A percentile compares a stretch with the other conserved stretches of the same genome.
Evolutionary conservation across 2,888 invertebrate genomes (phyloP).

Genomic region (Cyclophora albipunctata): DNA sequence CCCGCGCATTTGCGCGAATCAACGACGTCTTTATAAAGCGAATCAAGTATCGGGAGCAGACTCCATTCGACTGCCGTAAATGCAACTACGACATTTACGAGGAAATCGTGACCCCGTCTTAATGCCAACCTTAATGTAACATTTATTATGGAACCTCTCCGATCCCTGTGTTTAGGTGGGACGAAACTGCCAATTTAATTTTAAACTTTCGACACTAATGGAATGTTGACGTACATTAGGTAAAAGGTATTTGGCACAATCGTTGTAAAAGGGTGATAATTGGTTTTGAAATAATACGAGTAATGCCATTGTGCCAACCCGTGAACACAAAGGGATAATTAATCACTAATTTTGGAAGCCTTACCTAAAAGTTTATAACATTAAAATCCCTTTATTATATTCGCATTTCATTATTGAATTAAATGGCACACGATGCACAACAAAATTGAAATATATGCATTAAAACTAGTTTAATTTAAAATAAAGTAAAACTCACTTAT

Average conservation of each 20-base stretch:
- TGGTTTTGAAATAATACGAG: conserved; percentile 6
- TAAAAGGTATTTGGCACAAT: too few species aligned
- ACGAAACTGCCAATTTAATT: not conserved
- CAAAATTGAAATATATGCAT: too few species aligned
- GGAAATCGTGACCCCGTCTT: conserved; percentile 27
- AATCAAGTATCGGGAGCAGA: conserved; percentile 12
- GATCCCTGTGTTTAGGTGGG: conserved; percentile 2
- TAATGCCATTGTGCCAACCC: conserved; percentile 11
- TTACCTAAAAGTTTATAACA: conserved; percentile 5
- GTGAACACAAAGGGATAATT: conserved; percentile 10
- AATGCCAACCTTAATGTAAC: conserved; percentile 24
- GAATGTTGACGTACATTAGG: too few species aligned
- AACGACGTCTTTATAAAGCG: conserved; percentile 15
- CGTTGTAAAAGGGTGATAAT: conserved; percentile 6
- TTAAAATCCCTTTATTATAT: too few species aligned
- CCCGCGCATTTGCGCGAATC: conserved; percentile 12
- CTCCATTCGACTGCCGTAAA: conserved; percentile 18
- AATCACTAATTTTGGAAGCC: conserved; percentile 16
- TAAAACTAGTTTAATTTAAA: too few species aligned
- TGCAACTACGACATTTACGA: conserved; percentile 15
- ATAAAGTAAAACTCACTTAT: too few species aligned
- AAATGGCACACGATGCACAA: too few species aligned
- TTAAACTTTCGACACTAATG: not conserved
- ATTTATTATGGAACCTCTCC: conserved; percentile 8
- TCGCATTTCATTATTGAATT: too few species aligned